These are phyloP conservation scores for Isurus oxyrinchus DNA, from an alignment of 2,113 vertebrate species.

Conservation along the genomic window DNA sequence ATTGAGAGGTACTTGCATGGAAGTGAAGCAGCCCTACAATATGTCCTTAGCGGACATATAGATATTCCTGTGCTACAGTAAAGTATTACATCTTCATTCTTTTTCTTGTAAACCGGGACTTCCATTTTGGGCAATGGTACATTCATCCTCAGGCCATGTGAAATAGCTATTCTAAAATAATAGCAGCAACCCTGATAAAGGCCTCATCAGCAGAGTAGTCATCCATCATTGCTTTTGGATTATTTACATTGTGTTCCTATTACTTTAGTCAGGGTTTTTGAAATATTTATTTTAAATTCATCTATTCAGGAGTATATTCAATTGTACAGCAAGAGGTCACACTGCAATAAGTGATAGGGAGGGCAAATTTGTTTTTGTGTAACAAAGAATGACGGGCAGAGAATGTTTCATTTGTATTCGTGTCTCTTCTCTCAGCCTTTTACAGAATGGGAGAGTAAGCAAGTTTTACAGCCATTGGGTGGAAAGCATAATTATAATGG, in stretches of 20 bases:
- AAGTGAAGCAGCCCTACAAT: neutral
- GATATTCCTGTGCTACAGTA: neutral
- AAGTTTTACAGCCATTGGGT: neutral
- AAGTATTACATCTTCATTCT: neutral
- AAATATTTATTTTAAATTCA: conserved; percentile 30
- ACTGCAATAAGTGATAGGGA: neutral
- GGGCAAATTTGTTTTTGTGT: neutral
- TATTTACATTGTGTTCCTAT: conserved; percentile 10
- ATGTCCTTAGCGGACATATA: neutral
- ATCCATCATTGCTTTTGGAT: conserved; percentile 8
- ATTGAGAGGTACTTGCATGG: neutral
- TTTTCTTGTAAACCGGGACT: neutral
- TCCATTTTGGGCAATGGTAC: neutral
- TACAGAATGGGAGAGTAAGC: neutral
- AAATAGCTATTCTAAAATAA: neutral
- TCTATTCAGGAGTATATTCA: neutral
- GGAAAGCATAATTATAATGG: neutral
- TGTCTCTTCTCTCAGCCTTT: neutral
- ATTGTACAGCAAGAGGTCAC: neutral
- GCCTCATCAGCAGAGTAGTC: neutral
- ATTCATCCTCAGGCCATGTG: neutral
- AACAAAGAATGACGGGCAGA: neutral
- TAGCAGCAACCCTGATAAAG: neutral
- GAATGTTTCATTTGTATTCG: neutral
- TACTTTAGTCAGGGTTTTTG: neutral